phyloP scores from a whole-genome alignment of 2,113 vertebrate species.

The Oceanodroma tethys region DNA sequence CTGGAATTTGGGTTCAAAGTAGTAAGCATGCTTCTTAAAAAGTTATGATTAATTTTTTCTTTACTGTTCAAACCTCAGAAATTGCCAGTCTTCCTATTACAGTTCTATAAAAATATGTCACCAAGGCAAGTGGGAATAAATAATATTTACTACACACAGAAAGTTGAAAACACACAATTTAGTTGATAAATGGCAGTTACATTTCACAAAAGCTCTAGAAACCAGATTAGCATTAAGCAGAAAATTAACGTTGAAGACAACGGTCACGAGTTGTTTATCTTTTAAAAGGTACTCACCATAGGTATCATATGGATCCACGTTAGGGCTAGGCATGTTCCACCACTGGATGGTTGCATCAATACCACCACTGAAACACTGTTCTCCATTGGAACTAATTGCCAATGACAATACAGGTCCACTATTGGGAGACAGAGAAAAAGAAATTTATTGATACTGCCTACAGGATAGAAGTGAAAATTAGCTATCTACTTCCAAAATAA shows the following conservation, averaged over 20 bases:
- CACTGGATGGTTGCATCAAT: conserved; percentile 95
- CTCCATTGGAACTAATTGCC: conserved; percentile 90
- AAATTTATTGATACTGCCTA: background rate
- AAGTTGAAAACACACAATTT: background rate
- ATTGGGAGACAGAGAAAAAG: background rate
- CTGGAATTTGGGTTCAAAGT: background rate
- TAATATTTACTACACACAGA: background rate
- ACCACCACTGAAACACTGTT: conserved; percentile 96
- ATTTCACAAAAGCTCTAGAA: background rate
- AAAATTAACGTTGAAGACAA: background rate
- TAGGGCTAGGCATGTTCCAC: conserved; percentile 98
- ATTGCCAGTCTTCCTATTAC: background rate
- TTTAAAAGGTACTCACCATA: conserved; percentile 79
- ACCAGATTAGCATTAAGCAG: background rate
- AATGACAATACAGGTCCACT: conserved; percentile 94
- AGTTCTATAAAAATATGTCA: background rate
- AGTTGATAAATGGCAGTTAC: background rate
- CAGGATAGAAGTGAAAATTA: background rate
- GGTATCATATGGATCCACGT: conserved; percentile 95
- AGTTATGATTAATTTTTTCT: background rate
- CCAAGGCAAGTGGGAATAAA: background rate
- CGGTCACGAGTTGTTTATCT: background rate
- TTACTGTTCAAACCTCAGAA: background rate
- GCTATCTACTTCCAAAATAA: background rate
- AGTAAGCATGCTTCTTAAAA: background rate